Conservation (phyloP, 1,140 invertebrate species). For the Zaprionus africanus region DNA sequence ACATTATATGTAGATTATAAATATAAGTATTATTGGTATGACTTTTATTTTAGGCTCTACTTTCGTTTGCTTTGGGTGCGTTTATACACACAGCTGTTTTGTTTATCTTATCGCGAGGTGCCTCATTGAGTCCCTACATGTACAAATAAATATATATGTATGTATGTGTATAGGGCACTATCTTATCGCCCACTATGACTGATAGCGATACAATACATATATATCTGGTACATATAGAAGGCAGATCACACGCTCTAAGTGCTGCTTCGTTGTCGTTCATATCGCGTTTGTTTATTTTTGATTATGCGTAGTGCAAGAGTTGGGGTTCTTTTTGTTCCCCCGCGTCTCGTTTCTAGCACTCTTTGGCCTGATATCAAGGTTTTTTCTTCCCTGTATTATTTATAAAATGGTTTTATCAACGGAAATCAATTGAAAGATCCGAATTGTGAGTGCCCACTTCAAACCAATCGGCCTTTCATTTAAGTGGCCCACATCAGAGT, state of each 20-base stretch:
- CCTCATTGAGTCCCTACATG: constrained; percentile 34
- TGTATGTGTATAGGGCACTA: constrained; percentile 1
- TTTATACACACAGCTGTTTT: constrained; percentile 56
- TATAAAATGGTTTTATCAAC: constrained; percentile 36
- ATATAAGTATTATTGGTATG: constrained; percentile 6
- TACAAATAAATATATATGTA: neutral
- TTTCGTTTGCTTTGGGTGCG: constrained; percentile 32
- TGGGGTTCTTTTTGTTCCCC: constrained; percentile 14
- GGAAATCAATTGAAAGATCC: constrained; percentile 50
- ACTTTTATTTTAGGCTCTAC: constrained; percentile 35
- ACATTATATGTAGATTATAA: constrained; percentile 3
- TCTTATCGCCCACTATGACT: constrained; percentile 50
- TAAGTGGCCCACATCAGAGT: constrained; percentile 7
- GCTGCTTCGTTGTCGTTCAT: constrained; percentile 15
- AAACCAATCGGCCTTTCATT: constrained; percentile 20
- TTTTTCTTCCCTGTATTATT: constrained; percentile 17
- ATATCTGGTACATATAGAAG: constrained; percentile 20
- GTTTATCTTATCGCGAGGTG: constrained; percentile 45
- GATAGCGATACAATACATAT: constrained; percentile 29
- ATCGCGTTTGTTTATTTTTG: constrained; percentile 47
- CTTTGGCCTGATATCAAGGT: constrained; percentile 2
- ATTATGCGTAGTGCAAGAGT: constrained; percentile 33
- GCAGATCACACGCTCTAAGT: constrained; percentile 37
- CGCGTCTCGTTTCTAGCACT: neutral
- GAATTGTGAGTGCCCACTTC: constrained; percentile 22